Evolutionary conservation across 2,888 invertebrate species (phyloP), one percentile per base, ranked within the genome.

Genomic region (Chloroclystis v-ata): DNA sequence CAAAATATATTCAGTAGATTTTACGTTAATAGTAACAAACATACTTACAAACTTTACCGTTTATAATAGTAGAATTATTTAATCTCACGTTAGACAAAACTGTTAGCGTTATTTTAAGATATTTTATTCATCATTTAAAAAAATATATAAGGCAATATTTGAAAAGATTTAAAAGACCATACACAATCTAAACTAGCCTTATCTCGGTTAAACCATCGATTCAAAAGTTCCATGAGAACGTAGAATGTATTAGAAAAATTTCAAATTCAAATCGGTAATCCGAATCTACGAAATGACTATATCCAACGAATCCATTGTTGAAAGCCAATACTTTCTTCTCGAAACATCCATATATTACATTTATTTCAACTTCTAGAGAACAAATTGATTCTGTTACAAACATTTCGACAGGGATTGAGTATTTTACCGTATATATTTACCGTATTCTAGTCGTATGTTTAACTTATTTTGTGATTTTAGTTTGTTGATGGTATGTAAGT

Each of bases 231-330:
- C 49, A 51, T 49, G 54, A 52, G 45, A 52, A 57, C 59, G 55
- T 47, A 37, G 47, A 57, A 54, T 30, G 35, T 30, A 60, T 60
- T 54, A 53, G 35, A 24, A 35, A 50, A 43, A 48, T 47, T 58
- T 66, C 72, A 60, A 74, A 76, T 78, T 77, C 66, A 69, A 71
- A 67, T 63, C 52, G 54, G 64, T 67, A 63, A 63, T 57, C 59
- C 56, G 56, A 63, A 61, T 61, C 61, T 60, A 65, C 63, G 57
- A 72, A 71, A 82, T 74, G 77, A 59, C 82, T 82, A 67, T 72
- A 82, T 82, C 65, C 56, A 43, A 48, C 54, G 53, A 47, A 12
- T 33, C 55, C 44, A 69, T 77, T 75, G 75, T 77, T 65, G 63
- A 70, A 69, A 70, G 64, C 49, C 63, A 59, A 61, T 63, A 63